Percentiles rank a stretch among this genome's conserved stretches.
These are phyloP conservation scores for Volucella inanis DNA, from an alignment of 2,888 invertebrate species.

Conservation along the genomic window DNA sequence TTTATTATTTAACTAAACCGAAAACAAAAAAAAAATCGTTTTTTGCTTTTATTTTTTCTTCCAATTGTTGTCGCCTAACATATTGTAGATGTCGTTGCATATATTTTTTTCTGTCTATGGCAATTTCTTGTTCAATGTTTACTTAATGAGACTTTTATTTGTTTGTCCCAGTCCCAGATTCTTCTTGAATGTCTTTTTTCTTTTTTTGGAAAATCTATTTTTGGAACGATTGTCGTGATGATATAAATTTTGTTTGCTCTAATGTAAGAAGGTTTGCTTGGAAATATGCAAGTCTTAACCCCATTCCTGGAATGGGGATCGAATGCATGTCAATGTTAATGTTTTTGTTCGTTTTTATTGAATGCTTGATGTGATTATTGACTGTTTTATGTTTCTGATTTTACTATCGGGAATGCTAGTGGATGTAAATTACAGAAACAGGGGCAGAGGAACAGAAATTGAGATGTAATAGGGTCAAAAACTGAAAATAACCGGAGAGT, in stretches of 20 bases:
- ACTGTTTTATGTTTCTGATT: slow-evolving; percentile 17
- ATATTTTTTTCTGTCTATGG: slow-evolving; percentile 11
- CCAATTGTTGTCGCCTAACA: slow-evolving; percentile 26
- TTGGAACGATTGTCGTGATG: slow-evolving; percentile 30
- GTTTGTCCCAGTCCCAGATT: slow-evolving; percentile 7
- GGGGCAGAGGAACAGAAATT: background rate
- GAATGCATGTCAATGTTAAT: slow-evolving; percentile 34
- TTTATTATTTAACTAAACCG: slow-evolving; percentile 13
- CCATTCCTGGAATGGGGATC: slow-evolving; percentile 1
- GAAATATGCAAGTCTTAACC: slow-evolving; percentile 34
- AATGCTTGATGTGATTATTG: slow-evolving; percentile 42
- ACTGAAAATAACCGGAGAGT: background rate
- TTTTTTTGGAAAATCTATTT: background rate
- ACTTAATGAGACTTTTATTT: slow-evolving; percentile 47
- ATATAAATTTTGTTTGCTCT: slow-evolving; percentile 2
- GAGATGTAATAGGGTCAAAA: background rate
- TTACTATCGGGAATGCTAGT: slow-evolving; percentile 9
- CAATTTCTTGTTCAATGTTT: slow-evolving; percentile 34
- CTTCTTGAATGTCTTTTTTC: background rate
- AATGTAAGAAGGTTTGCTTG: slow-evolving; percentile 13
- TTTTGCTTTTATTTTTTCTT: slow-evolving; percentile 19
- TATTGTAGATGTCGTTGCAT: slow-evolving; percentile 27
- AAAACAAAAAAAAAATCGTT: background rate
- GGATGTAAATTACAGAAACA: slow-evolving; percentile 10
- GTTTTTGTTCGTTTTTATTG: slow-evolving; percentile 25